Evolutionary conservation across 1,140 invertebrate genomes (phyloP), one percentile per base, ranked within the genome.

Genomic region (Brachionus plicatilis): DNA sequence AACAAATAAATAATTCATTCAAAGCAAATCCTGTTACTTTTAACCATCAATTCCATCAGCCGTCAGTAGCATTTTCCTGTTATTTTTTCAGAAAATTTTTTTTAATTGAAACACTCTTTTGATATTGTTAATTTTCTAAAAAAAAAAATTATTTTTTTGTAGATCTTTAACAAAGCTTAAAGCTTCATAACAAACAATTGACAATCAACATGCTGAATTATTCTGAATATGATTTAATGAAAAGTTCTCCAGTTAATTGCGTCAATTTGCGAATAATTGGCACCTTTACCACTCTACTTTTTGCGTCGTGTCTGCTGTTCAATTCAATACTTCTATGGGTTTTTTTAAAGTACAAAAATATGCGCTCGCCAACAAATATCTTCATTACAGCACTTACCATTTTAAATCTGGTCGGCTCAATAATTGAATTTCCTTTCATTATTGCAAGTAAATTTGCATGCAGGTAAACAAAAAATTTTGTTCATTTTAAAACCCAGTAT

Each of bases 161-260:
- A 29, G 27, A 29, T 29, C 3, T 29, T 2, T 29, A 29, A 3
- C 33, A 37, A 53, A n/a, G 33, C 33, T 0, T 37, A 3, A 37
- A 7, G 33, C 33, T 37, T 37, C 6, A 37, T 37, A 37, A 37
- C 2, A 6, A 37, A 6, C 33, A 37, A 37, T 37, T 37, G 33
- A n/a, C 6, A 53, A 17, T 53, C 47, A 53, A 53, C 3, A 53
- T 53, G 47, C 47, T 41, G 29, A 70, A 41, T 41, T 11, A 14
- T 33, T 37, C 33, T 70, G 33, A 29, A 45, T 43, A 47, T 24
- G 8, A 75, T 75, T n/a, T 29, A 2, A 14, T 20, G 41, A 9
- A 20, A 43, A 82, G 17, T 3, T 82, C 79, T 43, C 79, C 79
- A 27, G 79, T 82, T 41, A 33, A 82, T n/a, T 82, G 79, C 43